Evolutionary conservation across 2,797 vertebrate species (phyloP), one percentile per base, ranked within the genome.

Genomic region (Rhinatrema bivittatum): DNA sequence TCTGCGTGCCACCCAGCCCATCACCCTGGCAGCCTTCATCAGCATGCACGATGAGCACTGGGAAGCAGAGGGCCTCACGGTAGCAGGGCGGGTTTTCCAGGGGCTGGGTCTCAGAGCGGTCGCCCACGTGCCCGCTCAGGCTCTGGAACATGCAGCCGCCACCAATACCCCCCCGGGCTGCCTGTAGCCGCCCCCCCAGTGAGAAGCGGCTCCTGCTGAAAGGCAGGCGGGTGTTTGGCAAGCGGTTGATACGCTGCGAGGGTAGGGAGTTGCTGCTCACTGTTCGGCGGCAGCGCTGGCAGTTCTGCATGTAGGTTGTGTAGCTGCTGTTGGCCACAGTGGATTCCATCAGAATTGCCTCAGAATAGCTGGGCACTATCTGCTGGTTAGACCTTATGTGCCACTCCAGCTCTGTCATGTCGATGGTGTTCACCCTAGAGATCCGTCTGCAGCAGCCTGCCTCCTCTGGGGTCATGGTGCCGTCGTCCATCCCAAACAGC

Each of bases 341-440:
- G 10, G 81, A 34, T 65, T 90, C 87, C 90, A 93, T 91, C 15
- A 91, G 79, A 50, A 93, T 67, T 2, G 91, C 90, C 59, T 93
- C 89, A 0, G 90, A 93, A 67, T 93, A 94, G 70, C 89, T 93
- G 12, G 91, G 91, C 27, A 91, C 90, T 82, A 94, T 81, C 68
- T 93, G 91, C 52, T 88, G 87, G 76, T 93, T 94, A 61, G 87
- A 91, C 48, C 90, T 87, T 62, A 94, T 93, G 76, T 92, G 90
- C 90, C 91, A 94, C 68, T 92, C 91, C 45, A 92, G 62, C 60
- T 93, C 90, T 0, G 89, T 92, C 85, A 92, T 90, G 76, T 93
- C 91, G 69, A 93, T 87, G 0, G 90, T 93, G 75, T 89, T 91
- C 59, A 93, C 87, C 1, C 90, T 84, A 2, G 89, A 89, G 42